These are phyloP conservation scores for Bombus cullumanus DNA, from an alignment of 1,140 invertebrate genomes.

Conservation along the genomic window DNA sequence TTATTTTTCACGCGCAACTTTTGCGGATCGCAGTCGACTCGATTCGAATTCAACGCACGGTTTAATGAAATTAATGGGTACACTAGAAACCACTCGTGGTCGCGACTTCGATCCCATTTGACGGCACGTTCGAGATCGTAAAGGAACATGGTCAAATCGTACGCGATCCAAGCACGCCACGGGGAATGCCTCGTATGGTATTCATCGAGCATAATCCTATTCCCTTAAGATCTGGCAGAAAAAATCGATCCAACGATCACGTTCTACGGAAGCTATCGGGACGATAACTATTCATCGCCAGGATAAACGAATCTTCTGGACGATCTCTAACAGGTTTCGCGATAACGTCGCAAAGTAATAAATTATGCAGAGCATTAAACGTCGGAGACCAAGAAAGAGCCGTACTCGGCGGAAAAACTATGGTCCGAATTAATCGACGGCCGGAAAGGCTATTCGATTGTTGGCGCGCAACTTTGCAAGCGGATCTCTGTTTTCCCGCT, in stretches of 20 bases:
- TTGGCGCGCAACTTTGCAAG: slow-evolving; percentile 28
- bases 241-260: slow-evolving; percentile 24
- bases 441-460: not conserved
- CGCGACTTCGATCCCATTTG: slow-evolving; percentile 18
- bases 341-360: slow-evolving; percentile 34
- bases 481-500: slow-evolving; percentile 46
- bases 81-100: slow-evolving; percentile 6
- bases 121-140: not conserved
- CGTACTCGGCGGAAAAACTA: not conserved
- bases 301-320: not conserved
- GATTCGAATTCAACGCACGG: slow-evolving; percentile 41
- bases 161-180: not conserved
- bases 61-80: slow-evolving; percentile 43
- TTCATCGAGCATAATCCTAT: not conserved
- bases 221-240: not conserved
- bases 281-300: not conserved
- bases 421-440: slow-evolving; percentile 59
- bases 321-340: not conserved
- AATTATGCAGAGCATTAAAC: slow-evolving; percentile 56
- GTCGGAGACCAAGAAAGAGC: not conserved
- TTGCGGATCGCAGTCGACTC: not conserved
- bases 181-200: not conserved
- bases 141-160: too few species aligned
- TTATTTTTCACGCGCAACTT: slow-evolving; percentile 60
- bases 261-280: not conserved